phyloP scores from a whole-genome alignment of 2,888 invertebrate species.

The Calephelis perditalis region DNA sequence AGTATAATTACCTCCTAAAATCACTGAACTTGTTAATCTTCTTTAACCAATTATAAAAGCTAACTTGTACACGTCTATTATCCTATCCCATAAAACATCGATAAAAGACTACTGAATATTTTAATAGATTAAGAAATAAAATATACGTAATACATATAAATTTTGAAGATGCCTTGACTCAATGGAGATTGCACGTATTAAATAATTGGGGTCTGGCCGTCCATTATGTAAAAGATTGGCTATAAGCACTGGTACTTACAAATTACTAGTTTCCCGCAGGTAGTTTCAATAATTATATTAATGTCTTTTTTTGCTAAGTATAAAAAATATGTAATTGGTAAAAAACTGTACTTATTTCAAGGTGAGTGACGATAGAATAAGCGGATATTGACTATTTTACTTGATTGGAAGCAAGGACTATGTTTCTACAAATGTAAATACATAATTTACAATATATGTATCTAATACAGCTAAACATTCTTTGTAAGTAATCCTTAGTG shows the following conservation, averaged over 20 bases:
- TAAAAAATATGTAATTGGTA: slow-evolving; percentile 10
- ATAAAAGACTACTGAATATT: neutral
- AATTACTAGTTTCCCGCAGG: slow-evolving; percentile 28
- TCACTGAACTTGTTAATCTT: too few relatives aligned
- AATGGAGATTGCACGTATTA: slow-evolving; percentile 15
- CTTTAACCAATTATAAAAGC: too few relatives aligned
- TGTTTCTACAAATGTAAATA: too few relatives aligned
- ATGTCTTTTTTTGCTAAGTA: slow-evolving; percentile 13
- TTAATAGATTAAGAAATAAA: slow-evolving; percentile 2
- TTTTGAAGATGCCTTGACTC: slow-evolving; percentile 3
- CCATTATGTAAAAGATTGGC: slow-evolving; percentile 31
- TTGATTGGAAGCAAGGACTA: too few relatives aligned
- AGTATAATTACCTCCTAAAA: too few relatives aligned
- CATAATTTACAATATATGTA: too few relatives aligned
- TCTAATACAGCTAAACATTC: too few relatives aligned
- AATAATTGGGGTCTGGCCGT: slow-evolving; percentile 32
- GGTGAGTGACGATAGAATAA: neutral
- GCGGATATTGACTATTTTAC: neutral
- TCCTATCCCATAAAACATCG: too few relatives aligned
- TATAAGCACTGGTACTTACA: slow-evolving; percentile 28
- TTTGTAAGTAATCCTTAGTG: too few relatives aligned
- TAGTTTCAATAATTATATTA: slow-evolving; percentile 24
- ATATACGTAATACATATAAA: slow-evolving; percentile 3
- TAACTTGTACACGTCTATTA: too few relatives aligned
- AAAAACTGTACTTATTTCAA: slow-evolving; percentile 7